Conservation (phyloP, 2,113 vertebrate genomes). For the Erythrolamprus reginae region DNA sequence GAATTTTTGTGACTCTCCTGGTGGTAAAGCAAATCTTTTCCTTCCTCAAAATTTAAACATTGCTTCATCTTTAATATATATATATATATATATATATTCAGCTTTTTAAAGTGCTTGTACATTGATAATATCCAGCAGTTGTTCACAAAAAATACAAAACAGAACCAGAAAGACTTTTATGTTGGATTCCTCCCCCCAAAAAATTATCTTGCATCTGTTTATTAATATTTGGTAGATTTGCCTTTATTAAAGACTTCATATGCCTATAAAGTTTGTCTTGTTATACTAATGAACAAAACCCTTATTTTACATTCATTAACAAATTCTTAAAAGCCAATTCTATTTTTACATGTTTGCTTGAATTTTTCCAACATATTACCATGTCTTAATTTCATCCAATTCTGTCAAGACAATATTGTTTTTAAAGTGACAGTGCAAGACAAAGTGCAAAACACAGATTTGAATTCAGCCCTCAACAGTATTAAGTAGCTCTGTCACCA, state of each 20-base stretch:
- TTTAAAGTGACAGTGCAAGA: background rate
- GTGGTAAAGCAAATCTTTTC: background rate
- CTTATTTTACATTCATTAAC: background rate
- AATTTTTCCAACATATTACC: background rate
- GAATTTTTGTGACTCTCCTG: background rate
- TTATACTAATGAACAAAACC: background rate
- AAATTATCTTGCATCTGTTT: background rate
- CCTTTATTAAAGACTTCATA: background rate
- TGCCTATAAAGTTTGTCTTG: background rate
- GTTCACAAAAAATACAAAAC: background rate
- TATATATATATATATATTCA: too few relatives aligned
- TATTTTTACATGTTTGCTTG: background rate
- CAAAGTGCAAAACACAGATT: background rate
- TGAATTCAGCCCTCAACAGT: background rate
- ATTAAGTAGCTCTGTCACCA: background rate
- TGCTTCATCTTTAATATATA: background rate
- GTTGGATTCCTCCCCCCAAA: background rate
- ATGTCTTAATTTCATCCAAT: background rate
- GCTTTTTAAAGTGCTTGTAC: background rate
- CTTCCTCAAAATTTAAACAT: background rate
- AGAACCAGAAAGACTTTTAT: background rate
- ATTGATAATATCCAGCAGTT: background rate
- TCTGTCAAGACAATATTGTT: background rate
- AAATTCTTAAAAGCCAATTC: background rate
- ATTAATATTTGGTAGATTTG: background rate